Evolutionary conservation across 2,888 invertebrate genomes (phyloP).

Genomic region (Antitype chi): DNA sequence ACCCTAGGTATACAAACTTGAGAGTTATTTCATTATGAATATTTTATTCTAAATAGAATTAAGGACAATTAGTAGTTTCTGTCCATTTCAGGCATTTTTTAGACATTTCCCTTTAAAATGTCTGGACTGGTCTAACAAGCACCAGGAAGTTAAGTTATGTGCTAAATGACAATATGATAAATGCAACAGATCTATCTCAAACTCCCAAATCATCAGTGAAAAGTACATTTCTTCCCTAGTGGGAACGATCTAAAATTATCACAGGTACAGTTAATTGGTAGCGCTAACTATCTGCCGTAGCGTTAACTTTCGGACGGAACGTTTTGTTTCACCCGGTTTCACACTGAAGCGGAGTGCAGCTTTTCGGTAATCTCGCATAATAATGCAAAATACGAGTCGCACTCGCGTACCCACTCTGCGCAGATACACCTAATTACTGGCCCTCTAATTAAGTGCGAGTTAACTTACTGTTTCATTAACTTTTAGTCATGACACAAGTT

Average conservation of each 20-base stretch:
- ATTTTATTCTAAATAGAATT: too few relatives aligned
- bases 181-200: not conserved
- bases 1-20: too few relatives aligned
- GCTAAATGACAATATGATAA: not conserved
- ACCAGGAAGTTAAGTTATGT: not conserved
- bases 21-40: too few relatives aligned
- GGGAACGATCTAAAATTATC: not conserved
- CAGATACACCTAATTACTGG: conserved; percentile 60
- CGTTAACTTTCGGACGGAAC: conserved; percentile 26
- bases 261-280: conserved; percentile 18
- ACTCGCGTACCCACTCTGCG: conserved; percentile 46
- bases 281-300: not conserved
- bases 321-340: conserved; percentile 25
- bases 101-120: too few relatives aligned
- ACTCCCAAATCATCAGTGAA: not conserved
- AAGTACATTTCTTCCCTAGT: not conserved
- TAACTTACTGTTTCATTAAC: conserved; percentile 52
- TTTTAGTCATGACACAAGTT: conserved; percentile 39
- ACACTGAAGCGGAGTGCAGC: conserved; percentile 47
- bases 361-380: conserved; percentile 60
- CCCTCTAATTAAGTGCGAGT: conserved; percentile 57
- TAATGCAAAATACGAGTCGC: conserved; percentile 57
- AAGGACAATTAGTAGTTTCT: too few relatives aligned
- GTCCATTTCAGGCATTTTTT: too few relatives aligned
- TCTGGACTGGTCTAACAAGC: not conserved